Evolutionary conservation across 2,797 vertebrate species (phyloP).

Genomic region (Halcyon smyrnensis): DNA sequence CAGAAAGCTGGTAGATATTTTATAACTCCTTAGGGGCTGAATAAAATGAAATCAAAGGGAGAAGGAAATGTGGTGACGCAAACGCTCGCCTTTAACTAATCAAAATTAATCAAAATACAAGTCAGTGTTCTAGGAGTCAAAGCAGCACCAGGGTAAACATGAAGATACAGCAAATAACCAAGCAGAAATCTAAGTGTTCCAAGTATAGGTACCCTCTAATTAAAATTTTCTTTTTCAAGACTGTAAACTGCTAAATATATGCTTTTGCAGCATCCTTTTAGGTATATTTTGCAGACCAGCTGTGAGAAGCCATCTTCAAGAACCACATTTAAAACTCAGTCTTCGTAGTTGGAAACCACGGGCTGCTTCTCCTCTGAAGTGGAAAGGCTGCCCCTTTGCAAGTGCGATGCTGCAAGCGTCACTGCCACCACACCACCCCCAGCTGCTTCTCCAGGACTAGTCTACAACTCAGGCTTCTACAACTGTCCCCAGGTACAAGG

Average conservation of each 20-base stretch:
- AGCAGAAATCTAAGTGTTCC: neutral
- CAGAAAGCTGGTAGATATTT: slow-evolving; percentile 16
- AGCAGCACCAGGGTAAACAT: neutral
- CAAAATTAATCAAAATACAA: slow-evolving; percentile 28
- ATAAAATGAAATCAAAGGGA: slow-evolving; percentile 48
- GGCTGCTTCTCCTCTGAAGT: neutral
- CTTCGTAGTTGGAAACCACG: neutral
- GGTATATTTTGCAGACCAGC: neutral
- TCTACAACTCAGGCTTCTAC: neutral
- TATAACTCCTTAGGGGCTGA: neutral
- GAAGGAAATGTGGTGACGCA: slow-evolving; percentile 8
- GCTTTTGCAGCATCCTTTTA: neutral
- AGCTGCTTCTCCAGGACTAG: neutral
- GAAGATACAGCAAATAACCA: neutral
- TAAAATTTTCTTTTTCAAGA: neutral
- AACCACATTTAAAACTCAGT: neutral
- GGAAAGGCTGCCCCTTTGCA: neutral
- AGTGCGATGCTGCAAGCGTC: neutral
- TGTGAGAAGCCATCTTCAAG: neutral
- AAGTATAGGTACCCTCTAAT: neutral
- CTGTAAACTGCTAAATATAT: neutral
- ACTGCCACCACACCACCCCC: neutral
- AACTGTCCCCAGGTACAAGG: neutral
- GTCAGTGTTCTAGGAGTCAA: neutral
- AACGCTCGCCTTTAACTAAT: neutral